Conservation (phyloP, 2,113 vertebrate genomes). For the Carlito syrichta region DNA sequence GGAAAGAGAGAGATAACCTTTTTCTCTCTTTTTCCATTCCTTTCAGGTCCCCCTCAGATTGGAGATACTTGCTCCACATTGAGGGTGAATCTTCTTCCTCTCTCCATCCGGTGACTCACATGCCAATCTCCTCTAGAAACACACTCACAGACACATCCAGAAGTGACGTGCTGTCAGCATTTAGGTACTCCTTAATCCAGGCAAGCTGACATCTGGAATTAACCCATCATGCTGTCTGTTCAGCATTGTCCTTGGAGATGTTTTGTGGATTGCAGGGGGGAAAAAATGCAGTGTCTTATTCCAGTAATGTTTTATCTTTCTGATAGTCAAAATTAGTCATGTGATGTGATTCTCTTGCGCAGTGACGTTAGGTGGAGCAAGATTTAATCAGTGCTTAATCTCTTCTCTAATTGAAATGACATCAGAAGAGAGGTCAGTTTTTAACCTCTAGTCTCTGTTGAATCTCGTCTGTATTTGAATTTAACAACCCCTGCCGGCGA, state of each 20-base stretch:
- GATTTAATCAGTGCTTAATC: neutral
- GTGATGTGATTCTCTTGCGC: neutral
- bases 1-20: neutral
- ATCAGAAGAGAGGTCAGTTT: neutral
- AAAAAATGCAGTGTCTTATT: neutral
- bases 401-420: neutral
- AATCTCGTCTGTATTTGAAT: neutral
- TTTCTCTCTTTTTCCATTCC: neutral
- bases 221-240: neutral
- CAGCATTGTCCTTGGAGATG: neutral
- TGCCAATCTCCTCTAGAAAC: neutral
- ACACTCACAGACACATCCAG: neutral
- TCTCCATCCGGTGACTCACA: neutral
- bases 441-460: neutral
- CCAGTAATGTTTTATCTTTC: neutral
- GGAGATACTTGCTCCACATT: neutral
- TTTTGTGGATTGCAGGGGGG: neutral
- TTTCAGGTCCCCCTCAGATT: neutral
- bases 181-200: neutral
- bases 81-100: neutral
- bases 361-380: neutral
- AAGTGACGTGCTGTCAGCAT: neutral
- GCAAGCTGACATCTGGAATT: neutral
- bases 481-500: neutral
- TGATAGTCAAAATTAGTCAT: neutral